Evolutionary conservation across 2,888 invertebrate species (phyloP), one percentile per base, ranked within the genome.

Genomic region (Maniola hyperantus): DNA sequence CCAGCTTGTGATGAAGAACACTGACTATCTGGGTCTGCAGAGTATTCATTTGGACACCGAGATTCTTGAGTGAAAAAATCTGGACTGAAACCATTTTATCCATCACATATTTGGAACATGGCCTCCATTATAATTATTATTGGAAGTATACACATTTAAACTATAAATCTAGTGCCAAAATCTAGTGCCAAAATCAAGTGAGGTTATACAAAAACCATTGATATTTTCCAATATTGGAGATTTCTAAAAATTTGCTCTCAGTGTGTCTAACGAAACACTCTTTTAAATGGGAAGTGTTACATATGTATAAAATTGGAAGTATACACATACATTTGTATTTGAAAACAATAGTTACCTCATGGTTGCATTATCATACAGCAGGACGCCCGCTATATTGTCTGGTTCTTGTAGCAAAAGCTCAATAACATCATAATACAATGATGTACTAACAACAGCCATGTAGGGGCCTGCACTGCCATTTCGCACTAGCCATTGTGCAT

Each of bases 11-110:
- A 82, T 67, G 94, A 87, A 53, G 94, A 93, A 60, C 92, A 91
- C 69, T 86, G 84, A 66, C 91, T 91, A 26, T 86, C 91, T 15
- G 82, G 79, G 13, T 78, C 83, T 58, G 87, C 79, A 68, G 95
- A 96, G 76, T 94, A 94, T 79, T 95, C 94, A 88, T 98, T 98
- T 0, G 98, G 98, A 84, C 98, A 98, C 44, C 92, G 93, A 60
- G 95, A 94, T 73, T 98, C 98, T 64, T 95, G 94, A 36, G 94
- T 84, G 70, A 90, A 91, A 61, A 69, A 79, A 76, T 71, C 77
- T n/a, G 81, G 80, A 73, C 90, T 91, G 75, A 71, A 87, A 87
- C 57, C 15, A 54, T 33, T 8, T 34, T 46, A 33, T 26, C 4
- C 26, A 34, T 42, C 33, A 63, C 20, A 62, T 36, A 55, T 13